Base-by-base conservation (phyloP, 2,797 vertebrate genomes). In the Discoglossus pictus region DNA sequence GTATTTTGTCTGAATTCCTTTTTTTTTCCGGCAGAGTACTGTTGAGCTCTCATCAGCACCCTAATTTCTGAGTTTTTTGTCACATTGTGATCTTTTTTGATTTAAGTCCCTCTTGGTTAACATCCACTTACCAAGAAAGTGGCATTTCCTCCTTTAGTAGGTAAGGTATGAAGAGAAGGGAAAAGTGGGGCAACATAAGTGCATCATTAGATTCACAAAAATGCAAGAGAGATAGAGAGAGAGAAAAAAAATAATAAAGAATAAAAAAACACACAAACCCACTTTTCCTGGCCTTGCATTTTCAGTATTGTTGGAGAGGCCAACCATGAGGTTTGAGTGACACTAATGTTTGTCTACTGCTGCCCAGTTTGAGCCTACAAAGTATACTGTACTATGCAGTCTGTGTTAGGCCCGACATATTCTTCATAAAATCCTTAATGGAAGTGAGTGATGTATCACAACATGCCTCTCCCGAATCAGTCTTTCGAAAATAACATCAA, bases 111-210 rank as follows among this genome's bases (percentile, higher is more conserved):
- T 97, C 96, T 94, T 98, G 94, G 95, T 96, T 97, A 97, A 96
- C 94, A 94, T 98, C 95, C 97, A 99, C 97, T 99, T 99, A 98
- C 97, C 97, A 99, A 99, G 93, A 97, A 99, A 98, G 95, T 98
- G 96, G 94, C 86, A 96, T 97, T 99, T 97, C 97, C 96, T 98
- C 97, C 97, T 98, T 99, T 99, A 99, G 97, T 99, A 99, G 97
- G 97, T 98, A 96, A 99, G 97, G 93, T 99, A 95, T 98, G 95
- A 98, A 98, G 95, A 98, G 92, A 99, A 97, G 97, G 96, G 95
- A 98, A 98, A 99, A 99, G 97, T 91, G 94, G 94, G 94, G 97
- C 92, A 98, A 97, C 96, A 96, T 98, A 97, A 99, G 97, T 98
- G 94, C 96, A 99, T 98, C 97, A 97, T 98, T 98, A 98, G 95